These are phyloP conservation scores for Andrena haemorrhoa DNA, from an alignment of 2,888 invertebrate species.

Conservation along the genomic window DNA sequence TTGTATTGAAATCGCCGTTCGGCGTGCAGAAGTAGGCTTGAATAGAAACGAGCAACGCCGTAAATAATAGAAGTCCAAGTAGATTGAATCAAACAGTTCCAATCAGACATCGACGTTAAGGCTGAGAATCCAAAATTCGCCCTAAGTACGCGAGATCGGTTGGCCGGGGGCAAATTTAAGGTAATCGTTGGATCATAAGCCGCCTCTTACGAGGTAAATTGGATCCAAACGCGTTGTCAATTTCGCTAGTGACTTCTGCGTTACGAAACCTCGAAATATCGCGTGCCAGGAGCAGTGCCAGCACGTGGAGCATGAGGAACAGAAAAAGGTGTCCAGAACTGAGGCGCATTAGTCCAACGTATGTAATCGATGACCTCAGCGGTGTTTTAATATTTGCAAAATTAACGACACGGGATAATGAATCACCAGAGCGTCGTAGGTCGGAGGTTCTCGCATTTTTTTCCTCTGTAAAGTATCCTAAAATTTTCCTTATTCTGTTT, in stretches of 20 bases:
- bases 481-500: not conserved
- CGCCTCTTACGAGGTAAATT: not conserved
- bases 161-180: too few relatives aligned
- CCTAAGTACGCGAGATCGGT: too few relatives aligned
- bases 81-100: not conserved
- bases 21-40: not conserved
- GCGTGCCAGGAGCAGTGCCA: constrained; percentile 32
- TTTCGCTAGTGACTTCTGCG: constrained; percentile 3
- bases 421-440: constrained; percentile 2
- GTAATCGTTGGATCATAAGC: not conserved
- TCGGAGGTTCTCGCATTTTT: not conserved
- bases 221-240: not conserved
- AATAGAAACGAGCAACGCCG: not conserved
- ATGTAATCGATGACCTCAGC: constrained; percentile 28
- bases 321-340: not conserved
- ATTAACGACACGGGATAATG: constrained; percentile 17
- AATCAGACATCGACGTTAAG: too few relatives aligned
- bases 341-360: not conserved
- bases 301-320: not conserved
- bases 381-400: constrained; percentile 26
- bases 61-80: not conserved
- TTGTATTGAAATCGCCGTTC: constrained; percentile 18
- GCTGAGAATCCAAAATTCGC: too few relatives aligned
- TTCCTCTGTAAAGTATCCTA: not conserved
- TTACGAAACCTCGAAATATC: constrained; percentile 23